Conservation (phyloP, 2,888 invertebrate species). For the Brachynemurus nebulosus region DNA sequence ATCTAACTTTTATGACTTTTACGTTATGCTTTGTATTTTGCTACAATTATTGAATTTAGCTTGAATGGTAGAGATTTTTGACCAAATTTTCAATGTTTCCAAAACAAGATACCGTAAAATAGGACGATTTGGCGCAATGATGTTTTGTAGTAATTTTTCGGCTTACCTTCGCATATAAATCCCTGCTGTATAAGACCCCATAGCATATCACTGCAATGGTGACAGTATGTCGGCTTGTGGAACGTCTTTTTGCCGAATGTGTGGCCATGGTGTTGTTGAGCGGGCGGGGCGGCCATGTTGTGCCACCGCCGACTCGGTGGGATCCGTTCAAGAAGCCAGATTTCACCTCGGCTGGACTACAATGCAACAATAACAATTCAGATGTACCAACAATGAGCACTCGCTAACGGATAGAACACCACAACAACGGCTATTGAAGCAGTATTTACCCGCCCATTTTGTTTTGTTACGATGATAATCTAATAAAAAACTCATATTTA, state of each 20-base stretch:
- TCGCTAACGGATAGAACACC: not conserved
- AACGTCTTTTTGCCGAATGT: conserved; percentile 99
- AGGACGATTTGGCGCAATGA: no score
- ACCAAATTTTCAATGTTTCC: no score
- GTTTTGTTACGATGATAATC: no score
- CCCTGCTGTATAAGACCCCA: conserved; percentile 99
- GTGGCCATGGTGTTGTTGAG: conserved; percentile 64
- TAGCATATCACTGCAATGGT: conserved; percentile 99
- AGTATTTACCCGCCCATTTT: no score
- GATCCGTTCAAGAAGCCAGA: conserved; percentile 3
- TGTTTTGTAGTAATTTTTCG: no score
- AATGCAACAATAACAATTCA: not conserved
- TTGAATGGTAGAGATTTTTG: no score
- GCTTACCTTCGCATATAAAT: conserved; percentile 97
- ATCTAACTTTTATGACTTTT: no score
- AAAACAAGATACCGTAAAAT: no score
- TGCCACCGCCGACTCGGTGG: conserved; percentile 33
- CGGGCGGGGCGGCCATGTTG: conserved; percentile 41
- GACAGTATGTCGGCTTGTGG: conserved; percentile 99
- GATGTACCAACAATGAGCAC: not conserved
- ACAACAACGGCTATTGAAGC: not conserved
- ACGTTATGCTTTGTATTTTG: no score
- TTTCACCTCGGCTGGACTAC: not conserved
- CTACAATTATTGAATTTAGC: no score
- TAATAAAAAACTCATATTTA: conserved; percentile 5